These are phyloP conservation scores for Nannoperca australis DNA, from an alignment of 2,797 vertebrate genomes.

Conservation along the genomic window DNA sequence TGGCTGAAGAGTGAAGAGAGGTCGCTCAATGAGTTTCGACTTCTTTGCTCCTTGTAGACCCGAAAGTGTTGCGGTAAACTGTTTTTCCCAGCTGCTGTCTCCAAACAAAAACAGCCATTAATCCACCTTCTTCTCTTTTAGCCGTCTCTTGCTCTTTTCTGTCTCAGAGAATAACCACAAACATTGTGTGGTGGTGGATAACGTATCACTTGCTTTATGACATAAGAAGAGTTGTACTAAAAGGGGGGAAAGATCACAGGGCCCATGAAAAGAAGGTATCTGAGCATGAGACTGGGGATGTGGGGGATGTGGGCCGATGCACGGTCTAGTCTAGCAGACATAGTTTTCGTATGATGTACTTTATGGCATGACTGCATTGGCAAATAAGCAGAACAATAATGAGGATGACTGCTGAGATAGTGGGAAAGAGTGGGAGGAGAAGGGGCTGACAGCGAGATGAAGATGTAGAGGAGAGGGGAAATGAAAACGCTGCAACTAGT, in stretches of 20 bases:
- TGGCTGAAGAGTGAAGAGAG: constrained; percentile 17
- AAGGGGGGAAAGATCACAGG: constrained; percentile 2
- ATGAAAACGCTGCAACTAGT: constrained; percentile 32
- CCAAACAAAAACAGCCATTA: constrained; percentile 39
- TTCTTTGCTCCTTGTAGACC: constrained; percentile 7
- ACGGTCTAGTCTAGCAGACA: constrained; percentile 45
- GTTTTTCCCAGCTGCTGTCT: constrained; percentile 22
- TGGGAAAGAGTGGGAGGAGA: constrained; percentile 60
- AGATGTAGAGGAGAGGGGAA: constrained; percentile 39
- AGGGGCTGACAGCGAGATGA: constrained; percentile 41
- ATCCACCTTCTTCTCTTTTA: constrained; percentile 14
- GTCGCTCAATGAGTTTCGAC: constrained; percentile 32
- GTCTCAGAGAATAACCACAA: constrained; percentile 27
- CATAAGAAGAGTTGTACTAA: constrained; percentile 16
- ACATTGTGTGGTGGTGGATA: constrained; percentile 31
- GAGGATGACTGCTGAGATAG: constrained; percentile 63
- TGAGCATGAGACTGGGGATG: constrained; percentile 28
- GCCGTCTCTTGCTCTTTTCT: constrained; percentile 16
- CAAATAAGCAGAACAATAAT: constrained; percentile 69
- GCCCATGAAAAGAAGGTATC: constrained; percentile 36
- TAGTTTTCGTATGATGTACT: constrained; percentile 61
- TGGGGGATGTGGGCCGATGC: constrained; percentile 45
- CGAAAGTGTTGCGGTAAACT: constrained; percentile 7
- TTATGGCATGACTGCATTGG: constrained; percentile 53
- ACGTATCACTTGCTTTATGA: constrained; percentile 53